These are phyloP conservation scores for Xestia xanthographa DNA, from an alignment of 2,888 invertebrate genomes.

Conservation along the genomic window DNA sequence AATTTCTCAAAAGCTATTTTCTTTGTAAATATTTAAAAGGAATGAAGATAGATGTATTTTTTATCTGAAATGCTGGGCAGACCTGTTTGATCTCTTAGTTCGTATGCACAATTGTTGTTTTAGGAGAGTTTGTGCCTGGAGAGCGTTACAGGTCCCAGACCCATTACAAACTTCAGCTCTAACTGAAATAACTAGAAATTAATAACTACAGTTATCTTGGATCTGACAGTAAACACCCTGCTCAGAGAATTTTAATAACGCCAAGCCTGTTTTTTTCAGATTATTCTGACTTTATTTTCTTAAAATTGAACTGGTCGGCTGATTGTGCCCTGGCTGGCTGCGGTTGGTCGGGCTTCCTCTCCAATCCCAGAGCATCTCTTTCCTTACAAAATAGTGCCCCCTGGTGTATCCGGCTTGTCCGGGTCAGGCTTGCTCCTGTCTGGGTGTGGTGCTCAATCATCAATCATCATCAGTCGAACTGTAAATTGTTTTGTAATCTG, in stretches of 20 bases:
- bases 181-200: neutral
- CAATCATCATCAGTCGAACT: too few species aligned
- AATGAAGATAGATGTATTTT: neutral
- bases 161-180: neutral
- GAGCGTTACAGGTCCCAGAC: neutral
- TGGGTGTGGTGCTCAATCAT: too few species aligned
- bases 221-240: neutral
- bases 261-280: neutral
- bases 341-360: too few species aligned
- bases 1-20: conserved; percentile 22
- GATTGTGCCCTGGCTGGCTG: too few species aligned
- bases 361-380: too few species aligned
- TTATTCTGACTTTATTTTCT: neutral
- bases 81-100: neutral
- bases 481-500: neutral
- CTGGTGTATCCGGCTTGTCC: too few species aligned
- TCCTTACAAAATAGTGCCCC: too few species aligned
- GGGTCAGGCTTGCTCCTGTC: too few species aligned
- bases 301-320: neutral
- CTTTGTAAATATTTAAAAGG: conserved; percentile 19
- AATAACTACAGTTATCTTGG: neutral
- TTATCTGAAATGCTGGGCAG: neutral
- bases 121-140: neutral
- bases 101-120: neutral
- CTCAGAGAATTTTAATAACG: neutral